Evolutionary conservation across 2,888 invertebrate species (phyloP).

Genomic region (Catocala nupta): DNA sequence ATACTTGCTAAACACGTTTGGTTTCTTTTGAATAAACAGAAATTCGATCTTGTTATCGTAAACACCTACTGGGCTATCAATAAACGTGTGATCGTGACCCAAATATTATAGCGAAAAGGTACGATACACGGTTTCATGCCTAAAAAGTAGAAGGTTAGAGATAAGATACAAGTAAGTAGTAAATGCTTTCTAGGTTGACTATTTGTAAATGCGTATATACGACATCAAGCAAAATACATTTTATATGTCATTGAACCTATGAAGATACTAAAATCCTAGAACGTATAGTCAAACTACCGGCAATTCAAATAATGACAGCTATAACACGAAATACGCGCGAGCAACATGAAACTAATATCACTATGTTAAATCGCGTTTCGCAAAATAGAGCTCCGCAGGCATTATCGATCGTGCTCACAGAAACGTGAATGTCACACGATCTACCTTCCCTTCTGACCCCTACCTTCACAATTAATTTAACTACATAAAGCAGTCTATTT

Average conservation of each 20-base stretch:
- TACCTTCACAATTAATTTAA: conserved; percentile 29
- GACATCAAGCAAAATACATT: conserved; percentile 8
- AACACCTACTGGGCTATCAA: conserved; percentile 32
- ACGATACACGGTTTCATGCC: conserved; percentile 40
- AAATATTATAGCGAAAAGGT: conserved; percentile 40
- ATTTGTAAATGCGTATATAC: conserved; percentile 8
- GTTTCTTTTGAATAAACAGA: conserved; percentile 38
- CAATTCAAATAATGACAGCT: conserved; percentile 26
- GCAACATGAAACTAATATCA: conserved; percentile 32
- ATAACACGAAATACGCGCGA: conserved; percentile 32
- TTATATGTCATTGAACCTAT: conserved; percentile 8
- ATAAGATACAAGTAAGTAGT: conserved; percentile 9
- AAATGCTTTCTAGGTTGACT: conserved; percentile 13
- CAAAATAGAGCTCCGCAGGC: conserved; percentile 42
- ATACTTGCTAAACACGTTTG: conserved; percentile 51
- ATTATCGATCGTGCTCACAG: conserved; percentile 42
- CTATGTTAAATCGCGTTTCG: conserved; percentile 38
- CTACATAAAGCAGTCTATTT: conserved; percentile 12
- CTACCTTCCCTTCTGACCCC: conserved; percentile 35
- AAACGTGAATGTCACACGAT: conserved; percentile 47
- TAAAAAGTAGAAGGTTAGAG: conserved; percentile 16
- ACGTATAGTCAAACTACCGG: conserved; percentile 19
- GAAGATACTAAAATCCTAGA: conserved; percentile 25
- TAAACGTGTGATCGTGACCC: conserved; percentile 49
- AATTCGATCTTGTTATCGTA: conserved; percentile 34